Conservation (phyloP, 2,797 vertebrate genomes). For the Bufotes viridis region DNA sequence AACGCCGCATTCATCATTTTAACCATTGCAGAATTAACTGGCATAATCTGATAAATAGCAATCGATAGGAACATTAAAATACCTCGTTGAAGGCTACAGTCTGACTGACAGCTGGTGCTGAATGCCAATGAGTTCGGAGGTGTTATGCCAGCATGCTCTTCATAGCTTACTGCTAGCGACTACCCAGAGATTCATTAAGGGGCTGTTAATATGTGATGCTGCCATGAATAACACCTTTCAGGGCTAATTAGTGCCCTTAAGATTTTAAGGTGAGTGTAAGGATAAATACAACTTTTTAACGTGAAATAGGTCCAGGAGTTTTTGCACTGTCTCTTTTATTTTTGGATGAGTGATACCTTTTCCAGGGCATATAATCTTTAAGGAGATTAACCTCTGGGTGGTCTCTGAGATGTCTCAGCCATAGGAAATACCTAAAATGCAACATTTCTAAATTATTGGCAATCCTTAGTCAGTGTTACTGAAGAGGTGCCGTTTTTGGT, state of each 20-base stretch:
- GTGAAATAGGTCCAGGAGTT: neutral
- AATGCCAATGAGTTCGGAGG: conserved; percentile 41
- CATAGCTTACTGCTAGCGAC: conserved; percentile 6
- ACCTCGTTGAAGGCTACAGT: conserved; percentile 36
- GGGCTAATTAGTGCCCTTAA: conserved; percentile 11
- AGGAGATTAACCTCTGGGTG: neutral
- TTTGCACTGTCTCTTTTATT: neutral
- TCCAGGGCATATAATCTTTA: neutral
- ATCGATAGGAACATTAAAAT: conserved; percentile 51
- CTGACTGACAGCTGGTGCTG: conserved; percentile 35
- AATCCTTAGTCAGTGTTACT: neutral
- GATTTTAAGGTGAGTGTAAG: conserved; percentile 24
- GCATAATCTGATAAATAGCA: conserved; percentile 47
- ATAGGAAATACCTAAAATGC: neutral
- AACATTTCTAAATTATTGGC: neutral
- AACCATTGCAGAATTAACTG: conserved; percentile 32
- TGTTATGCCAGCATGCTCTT: conserved; percentile 2
- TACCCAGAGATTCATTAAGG: conserved; percentile 38
- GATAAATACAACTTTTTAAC: neutral
- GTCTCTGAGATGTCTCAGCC: neutral
- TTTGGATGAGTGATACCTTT: neutral
- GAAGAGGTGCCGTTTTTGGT: neutral
- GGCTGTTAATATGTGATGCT: conserved; percentile 25
- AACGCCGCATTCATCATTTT: conserved; percentile 38
- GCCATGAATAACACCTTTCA: conserved; percentile 33